Conservation (phyloP, 1,140 invertebrate genomes). For the Leptinotarsa undecemlineata region DNA sequence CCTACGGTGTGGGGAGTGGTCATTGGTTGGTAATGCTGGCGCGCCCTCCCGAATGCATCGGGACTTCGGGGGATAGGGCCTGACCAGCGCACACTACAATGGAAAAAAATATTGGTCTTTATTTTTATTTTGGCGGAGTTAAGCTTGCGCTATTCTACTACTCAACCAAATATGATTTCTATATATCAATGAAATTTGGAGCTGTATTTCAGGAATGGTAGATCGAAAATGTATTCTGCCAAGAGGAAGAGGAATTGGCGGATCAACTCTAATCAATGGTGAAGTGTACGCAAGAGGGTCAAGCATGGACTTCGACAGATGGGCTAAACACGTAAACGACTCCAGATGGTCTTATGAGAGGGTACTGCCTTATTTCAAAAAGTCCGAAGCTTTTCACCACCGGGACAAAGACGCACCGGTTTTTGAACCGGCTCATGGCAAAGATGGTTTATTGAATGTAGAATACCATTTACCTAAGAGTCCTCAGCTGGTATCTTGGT, state of each 20-base stretch:
- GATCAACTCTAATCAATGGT: constrained; percentile 65
- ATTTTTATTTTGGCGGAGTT: no score
- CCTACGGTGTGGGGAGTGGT: no score
- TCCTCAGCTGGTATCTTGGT: constrained; percentile 8
- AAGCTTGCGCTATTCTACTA: no score
- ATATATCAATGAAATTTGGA: no score
- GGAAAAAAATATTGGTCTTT: no score
- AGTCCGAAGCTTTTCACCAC: constrained; percentile 43
- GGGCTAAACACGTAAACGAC: constrained; percentile 67
- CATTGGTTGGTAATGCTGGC: no score
- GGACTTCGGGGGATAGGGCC: no score
- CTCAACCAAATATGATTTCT: no score
- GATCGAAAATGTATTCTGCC: constrained; percentile 50
- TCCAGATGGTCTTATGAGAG: constrained; percentile 69
- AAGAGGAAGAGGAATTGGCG: constrained; percentile 59
- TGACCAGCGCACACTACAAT: no score
- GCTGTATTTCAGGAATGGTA: constrained; percentile 29
- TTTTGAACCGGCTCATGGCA: constrained; percentile 20
- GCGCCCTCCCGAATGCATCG: no score
- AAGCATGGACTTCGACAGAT: constrained; percentile 67
- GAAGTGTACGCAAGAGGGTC: constrained; percentile 71
- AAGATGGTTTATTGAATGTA: constrained; percentile 31
- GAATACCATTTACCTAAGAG: constrained; percentile 18
- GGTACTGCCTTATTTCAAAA: constrained; percentile 64
- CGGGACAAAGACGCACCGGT: constrained; percentile 54